Conservation (phyloP, 1,140 invertebrate species). For the Drosophila tristis region DNA sequence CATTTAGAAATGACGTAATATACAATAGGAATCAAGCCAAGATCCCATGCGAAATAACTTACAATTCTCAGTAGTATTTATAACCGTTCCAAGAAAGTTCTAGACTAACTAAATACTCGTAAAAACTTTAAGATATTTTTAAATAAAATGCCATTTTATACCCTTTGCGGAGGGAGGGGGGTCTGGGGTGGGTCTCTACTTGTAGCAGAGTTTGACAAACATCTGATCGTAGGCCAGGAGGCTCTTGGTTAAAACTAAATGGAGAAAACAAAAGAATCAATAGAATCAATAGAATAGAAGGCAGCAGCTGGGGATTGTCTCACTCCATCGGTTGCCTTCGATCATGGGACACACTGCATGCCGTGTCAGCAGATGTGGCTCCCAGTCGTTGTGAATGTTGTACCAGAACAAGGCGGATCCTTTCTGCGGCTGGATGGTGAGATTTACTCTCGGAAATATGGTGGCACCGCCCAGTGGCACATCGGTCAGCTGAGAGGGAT, state of each 20-base stretch:
- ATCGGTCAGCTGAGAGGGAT: constrained; percentile 1
- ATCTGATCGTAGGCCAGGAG: constrained; percentile 12
- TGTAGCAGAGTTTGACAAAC: constrained; percentile 29
- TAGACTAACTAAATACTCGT: background rate
- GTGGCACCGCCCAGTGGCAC: constrained; percentile 37
- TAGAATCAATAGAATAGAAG: too few relatives aligned
- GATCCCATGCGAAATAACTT: too few relatives aligned
- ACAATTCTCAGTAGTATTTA: constrained; percentile 12
- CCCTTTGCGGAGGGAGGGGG: background rate
- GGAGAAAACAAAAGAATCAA: background rate
- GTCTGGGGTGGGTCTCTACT: background rate
- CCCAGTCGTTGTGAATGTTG: constrained; percentile 41
- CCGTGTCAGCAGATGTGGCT: constrained; percentile 26
- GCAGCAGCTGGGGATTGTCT: background rate
- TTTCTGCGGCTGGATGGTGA: constrained; percentile 34
- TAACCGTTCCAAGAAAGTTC: constrained; percentile 8
- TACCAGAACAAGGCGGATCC: constrained; percentile 41
- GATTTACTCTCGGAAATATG: constrained; percentile 25
- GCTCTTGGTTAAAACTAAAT: constrained; percentile 28
- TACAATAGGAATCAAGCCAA: background rate
- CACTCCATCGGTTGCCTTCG: constrained; percentile 39
- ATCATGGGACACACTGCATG: constrained; percentile 42
- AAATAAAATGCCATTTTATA: background rate
- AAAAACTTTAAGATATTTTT: background rate
- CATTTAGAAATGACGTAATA: constrained; percentile 18